A percentile compares a stretch with the other conserved stretches of the same genome.
Conservation (phyloP, 2,113 vertebrate species). For the Atractosteus spatula region DNA sequence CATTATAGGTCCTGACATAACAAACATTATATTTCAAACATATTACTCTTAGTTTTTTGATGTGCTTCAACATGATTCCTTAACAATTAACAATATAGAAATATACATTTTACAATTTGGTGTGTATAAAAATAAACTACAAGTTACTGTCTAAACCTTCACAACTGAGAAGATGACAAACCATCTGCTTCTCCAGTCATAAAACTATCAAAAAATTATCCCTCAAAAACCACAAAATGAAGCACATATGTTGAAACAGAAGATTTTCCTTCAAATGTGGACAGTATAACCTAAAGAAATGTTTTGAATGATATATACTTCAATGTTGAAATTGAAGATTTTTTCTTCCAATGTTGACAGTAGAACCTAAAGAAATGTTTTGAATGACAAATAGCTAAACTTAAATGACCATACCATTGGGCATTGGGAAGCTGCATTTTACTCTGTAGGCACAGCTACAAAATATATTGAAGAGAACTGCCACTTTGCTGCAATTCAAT, state of each 20-base stretch:
- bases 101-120: too few species aligned
- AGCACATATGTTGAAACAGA: constrained; percentile 49
- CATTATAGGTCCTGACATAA: too few species aligned
- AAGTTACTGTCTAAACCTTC: too few species aligned
- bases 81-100: too few species aligned
- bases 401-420: constrained; percentile 67
- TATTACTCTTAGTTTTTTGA: too few species aligned
- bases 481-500: too few species aligned
- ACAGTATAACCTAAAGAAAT: neutral
- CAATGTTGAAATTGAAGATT: constrained; percentile 16
- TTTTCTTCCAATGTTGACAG: neutral
- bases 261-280: constrained; percentile 25
- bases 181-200: constrained; percentile 21
- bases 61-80: too few species aligned
- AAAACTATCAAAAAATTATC: constrained; percentile 53
- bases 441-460: constrained; percentile 18
- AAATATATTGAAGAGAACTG: constrained; percentile 32
- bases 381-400: constrained; percentile 69
- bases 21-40: too few species aligned
- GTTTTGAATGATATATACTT: constrained; percentile 66
- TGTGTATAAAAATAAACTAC: too few species aligned
- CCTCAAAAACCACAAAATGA: constrained; percentile 41
- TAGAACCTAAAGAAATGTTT: constrained; percentile 14
- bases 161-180: neutral
- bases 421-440: constrained; percentile 49